phyloP scores from a whole-genome alignment of 1,140 invertebrate genomes.

The Drosophila paulistorum region DNA sequence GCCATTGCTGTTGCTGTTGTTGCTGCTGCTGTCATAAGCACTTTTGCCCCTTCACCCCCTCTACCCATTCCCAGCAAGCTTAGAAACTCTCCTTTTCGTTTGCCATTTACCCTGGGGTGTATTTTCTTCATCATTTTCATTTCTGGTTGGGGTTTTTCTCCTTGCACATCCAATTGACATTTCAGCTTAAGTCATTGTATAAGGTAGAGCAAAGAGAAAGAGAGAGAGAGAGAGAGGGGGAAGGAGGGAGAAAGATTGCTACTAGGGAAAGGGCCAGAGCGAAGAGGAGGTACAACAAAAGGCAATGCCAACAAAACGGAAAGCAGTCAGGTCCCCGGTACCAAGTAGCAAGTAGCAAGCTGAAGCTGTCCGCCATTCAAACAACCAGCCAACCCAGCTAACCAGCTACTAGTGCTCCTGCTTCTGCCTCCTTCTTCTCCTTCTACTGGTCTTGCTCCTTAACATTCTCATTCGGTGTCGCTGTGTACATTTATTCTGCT shows the following conservation, averaged over 20 bases:
- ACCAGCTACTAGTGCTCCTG: not conserved
- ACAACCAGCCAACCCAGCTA: conserved; percentile 45
- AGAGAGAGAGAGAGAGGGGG: not conserved
- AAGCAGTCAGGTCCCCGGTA: conserved; percentile 47
- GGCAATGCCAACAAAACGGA: conserved; percentile 55
- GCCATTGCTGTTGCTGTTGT: not conserved
- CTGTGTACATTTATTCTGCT: conserved; percentile 61
- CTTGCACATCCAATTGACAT: conserved; percentile 77
- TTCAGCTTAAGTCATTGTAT: conserved; percentile 80
- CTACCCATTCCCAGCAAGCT: conserved; percentile 24
- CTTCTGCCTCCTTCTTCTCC: not conserved
- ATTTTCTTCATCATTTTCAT: conserved; percentile 76
- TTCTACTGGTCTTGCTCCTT: conserved; percentile 5
- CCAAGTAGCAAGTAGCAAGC: conserved; percentile 52
- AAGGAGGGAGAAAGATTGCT: not conserved
- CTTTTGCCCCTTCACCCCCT: conserved; percentile 59
- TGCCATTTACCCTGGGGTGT: conserved; percentile 70
- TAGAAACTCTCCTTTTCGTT: conserved; percentile 44
- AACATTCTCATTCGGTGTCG: conserved; percentile 9
- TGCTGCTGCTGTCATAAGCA: conserved; percentile 72
- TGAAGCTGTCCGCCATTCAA: conserved; percentile 68
- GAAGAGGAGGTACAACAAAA: conserved; percentile 38
- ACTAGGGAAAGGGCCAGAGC: not conserved
- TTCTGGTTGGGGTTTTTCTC: conserved; percentile 37
- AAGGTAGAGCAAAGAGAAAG: conserved; percentile 39